Base-by-base conservation (phyloP, 1,140 invertebrate genomes). In the Drosophila parabipectinata region DNA sequence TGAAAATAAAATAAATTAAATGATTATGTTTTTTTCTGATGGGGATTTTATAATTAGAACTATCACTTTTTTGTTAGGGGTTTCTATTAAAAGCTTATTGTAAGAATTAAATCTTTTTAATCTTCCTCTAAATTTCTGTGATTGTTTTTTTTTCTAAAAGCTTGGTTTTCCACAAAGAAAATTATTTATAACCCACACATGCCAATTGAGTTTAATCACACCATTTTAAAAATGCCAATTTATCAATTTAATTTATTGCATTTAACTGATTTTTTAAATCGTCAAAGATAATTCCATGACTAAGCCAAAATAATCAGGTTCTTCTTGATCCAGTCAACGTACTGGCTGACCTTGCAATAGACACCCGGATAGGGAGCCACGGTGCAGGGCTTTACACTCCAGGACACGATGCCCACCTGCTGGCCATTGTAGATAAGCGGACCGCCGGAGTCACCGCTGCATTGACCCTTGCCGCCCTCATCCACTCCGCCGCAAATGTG, bases 391-490 rank as follows among this genome's bases (percentile, higher is more conserved):
- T 92, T 92, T 7, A 88, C 58, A 45, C 92, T 92, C 92, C 92
- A 93, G 6, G 92, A 93, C 28, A 93, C 92, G 21, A 93, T 90
- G 4, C 92, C 92, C 26, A 91, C 82, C 59, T 92, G 91, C 3
- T 26, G 24, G 1, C 81, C 87, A 9, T 88, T 53, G 7, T 72
- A 73, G 12, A 92, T n/a, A 0, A 93, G 71, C 0, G 93, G 92
- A 8, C 93, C 93, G 9, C 93, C 93, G 0, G 92, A 93, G 55
- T 92, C 92, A 1, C 93, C 92, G 41, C 84, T 92, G 76, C 92
- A 93, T 63, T 93, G 92, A n/a, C 92, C 92, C 73, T 92, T 92
- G 15, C 92, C 92, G 3, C 92, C 92, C 50, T 91, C 92, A 58
- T 84, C 78, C 12, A 92, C 79, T 5, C 92, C 92, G 0, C 90